Evolutionary conservation across 2,888 invertebrate genomes (phyloP), one percentile per base, ranked within the genome.

Genomic region (Arge pagana): DNA sequence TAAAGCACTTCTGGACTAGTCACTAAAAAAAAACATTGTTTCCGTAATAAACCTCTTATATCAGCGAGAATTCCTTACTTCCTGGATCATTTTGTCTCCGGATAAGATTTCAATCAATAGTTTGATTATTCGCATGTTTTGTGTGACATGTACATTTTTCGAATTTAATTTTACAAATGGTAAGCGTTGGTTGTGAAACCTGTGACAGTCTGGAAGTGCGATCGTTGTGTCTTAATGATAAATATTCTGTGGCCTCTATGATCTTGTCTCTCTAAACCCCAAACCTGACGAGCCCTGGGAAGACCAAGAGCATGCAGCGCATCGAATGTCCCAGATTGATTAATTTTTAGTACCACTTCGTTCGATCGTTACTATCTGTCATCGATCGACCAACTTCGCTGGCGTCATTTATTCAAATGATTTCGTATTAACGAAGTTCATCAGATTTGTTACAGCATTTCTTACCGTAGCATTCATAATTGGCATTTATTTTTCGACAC

Each of bases 131-230:
- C n/a, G n/a, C n/a, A n/a, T n/a, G n/a, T n/a, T n/a, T n/a, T n/a
- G n/a, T n/a, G n/a, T n/a, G n/a, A n/a, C n/a, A n/a, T n/a, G n/a
- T n/a, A 26, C 26, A 40, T 40, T 40, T 24, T 40, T 40, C 18
- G 2, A 19, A 16, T 37, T 7, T 11, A 11, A 16, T n/a, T n/a
- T n/a, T n/a, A n/a, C n/a, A n/a, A n/a, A n/a, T n/a, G n/a, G n/a
- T n/a, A n/a, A n/a, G n/a, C n/a, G n/a, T n/a, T n/a, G n/a, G n/a
- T n/a, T n/a, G n/a, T n/a, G 11, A n/a, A 10, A 6, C 35, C 40
- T 16, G 35, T 53, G 53, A 59, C 48, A 41, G 35, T 55, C 54
- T 41, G 60, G 58, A 61, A 61, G 55, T 63, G 53, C 54, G 55
- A 58, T 54, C 48, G 33, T 23, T 30, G 49, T 50, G 51, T 57